phyloP scores from a whole-genome alignment of 2,888 invertebrate genomes.

The Heliothis peltigera region DNA sequence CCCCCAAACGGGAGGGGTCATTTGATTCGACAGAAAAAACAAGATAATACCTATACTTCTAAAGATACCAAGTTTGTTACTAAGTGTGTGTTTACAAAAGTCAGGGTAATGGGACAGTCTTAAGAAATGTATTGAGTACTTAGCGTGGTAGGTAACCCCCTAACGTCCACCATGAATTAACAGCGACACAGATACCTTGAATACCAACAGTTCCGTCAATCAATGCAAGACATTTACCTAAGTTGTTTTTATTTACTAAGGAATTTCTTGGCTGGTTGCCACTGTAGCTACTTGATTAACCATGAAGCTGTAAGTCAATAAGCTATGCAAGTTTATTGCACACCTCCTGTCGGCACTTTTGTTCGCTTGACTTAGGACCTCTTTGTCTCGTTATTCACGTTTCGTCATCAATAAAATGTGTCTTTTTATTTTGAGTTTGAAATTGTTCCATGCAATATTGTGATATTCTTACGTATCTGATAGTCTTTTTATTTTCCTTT shows the following conservation, averaged over 20 bases:
- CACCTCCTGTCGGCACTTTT: slow-evolving; percentile 1
- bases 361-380: background rate
- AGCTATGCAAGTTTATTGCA: background rate
- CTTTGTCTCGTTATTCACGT: background rate
- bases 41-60: too few species aligned
- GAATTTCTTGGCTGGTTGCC: slow-evolving; percentile 36
- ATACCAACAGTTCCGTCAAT: slow-evolving; percentile 36
- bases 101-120: too few species aligned
- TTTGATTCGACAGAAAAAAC: too few species aligned
- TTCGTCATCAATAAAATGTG: background rate
- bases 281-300: slow-evolving; percentile 27
- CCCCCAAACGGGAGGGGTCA: too few species aligned
- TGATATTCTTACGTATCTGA: too few species aligned
- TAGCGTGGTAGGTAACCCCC: background rate
- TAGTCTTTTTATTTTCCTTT: too few species aligned
- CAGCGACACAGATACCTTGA: slow-evolving; percentile 42
- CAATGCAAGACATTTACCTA: slow-evolving; percentile 54
- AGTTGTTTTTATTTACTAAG: slow-evolving; percentile 53
- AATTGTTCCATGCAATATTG: too few species aligned
- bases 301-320: slow-evolving; percentile 24
- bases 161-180: slow-evolving; percentile 23
- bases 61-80: too few species aligned
- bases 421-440: background rate
- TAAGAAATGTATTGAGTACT: slow-evolving; percentile 8
- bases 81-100: too few species aligned